These are phyloP conservation scores for Empis stercorea DNA, from an alignment of 2,888 invertebrate genomes.

Conservation along the genomic window DNA sequence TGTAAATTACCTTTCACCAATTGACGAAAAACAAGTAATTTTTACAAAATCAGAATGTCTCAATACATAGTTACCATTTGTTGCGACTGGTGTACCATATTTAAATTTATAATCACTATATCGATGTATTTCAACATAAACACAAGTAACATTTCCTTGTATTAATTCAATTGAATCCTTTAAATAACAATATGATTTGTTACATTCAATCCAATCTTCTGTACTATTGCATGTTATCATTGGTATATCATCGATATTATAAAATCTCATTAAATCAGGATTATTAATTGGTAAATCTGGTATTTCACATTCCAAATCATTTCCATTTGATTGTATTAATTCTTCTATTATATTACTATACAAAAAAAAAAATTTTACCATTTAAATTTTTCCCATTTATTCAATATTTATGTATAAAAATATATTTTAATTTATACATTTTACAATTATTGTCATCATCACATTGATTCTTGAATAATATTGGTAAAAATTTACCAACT, in stretches of 20 bases:
- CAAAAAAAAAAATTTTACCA: no score
- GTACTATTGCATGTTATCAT: slow-evolving; percentile 50
- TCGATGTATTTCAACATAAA: slow-evolving; percentile 57
- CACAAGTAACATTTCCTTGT: slow-evolving; percentile 36
- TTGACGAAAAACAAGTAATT: slow-evolving; percentile 45
- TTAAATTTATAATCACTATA: slow-evolving; percentile 47
- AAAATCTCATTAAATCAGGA: slow-evolving; percentile 60
- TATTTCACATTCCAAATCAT: slow-evolving; percentile 45
- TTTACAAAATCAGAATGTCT: slow-evolving; percentile 57
- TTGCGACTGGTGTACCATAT: slow-evolving; percentile 40
- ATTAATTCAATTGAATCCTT: slow-evolving; percentile 27
- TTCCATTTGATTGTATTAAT: slow-evolving; percentile 35
- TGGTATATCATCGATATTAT: slow-evolving; percentile 42
- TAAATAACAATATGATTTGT: slow-evolving; percentile 35
- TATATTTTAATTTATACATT: background rate
- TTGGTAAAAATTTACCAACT: no score
- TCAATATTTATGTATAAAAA: no score
- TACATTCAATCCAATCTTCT: slow-evolving; percentile 65
- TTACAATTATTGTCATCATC: no score
- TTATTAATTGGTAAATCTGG: slow-evolving; percentile 53
- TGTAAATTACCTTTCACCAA: slow-evolving; percentile 21
- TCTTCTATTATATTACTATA: slow-evolving; percentile 39
- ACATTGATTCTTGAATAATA: no score
- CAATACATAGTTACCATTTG: slow-evolving; percentile 47
- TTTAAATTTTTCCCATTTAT: no score